A percentile compares a stretch with the other conserved stretches of the same genome.
Conservation (phyloP, 2,888 invertebrate species). For the Eupithecia abbreviata region DNA sequence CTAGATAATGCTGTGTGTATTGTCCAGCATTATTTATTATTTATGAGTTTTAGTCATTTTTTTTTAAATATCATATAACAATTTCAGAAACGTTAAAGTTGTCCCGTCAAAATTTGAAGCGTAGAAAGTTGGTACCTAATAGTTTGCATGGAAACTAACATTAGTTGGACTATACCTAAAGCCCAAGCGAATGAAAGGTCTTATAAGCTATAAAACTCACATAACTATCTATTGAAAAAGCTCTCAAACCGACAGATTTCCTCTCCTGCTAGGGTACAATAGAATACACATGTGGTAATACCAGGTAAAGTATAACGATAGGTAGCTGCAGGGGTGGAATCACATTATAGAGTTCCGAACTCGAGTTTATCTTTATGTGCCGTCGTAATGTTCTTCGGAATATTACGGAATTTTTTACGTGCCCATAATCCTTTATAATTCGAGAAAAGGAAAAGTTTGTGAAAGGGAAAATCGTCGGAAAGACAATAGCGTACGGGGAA, state of each 20-base stretch:
- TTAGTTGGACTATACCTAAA: too few species aligned
- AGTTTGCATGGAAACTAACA: too few species aligned
- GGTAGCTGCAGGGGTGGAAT: constrained; percentile 36
- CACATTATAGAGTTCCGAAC: constrained; percentile 39
- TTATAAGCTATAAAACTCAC: background rate
- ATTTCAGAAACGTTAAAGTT: too few species aligned
- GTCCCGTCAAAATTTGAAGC: too few species aligned
- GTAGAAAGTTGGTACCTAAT: too few species aligned
- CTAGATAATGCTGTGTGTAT: too few species aligned
- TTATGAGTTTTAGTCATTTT: too few species aligned
- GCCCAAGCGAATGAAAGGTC: too few species aligned
- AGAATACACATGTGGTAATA: constrained; percentile 35
- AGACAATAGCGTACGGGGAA: background rate
- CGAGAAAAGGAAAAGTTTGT: constrained; percentile 33
- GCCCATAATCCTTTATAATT: constrained; percentile 45
- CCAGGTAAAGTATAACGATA: constrained; percentile 31
- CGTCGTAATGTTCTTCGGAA: constrained; percentile 32
- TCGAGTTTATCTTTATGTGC: constrained; percentile 36
- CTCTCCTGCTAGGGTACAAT: constrained; percentile 14
- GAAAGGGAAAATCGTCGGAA: constrained; percentile 5
- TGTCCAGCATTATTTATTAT: too few species aligned
- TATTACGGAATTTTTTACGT: constrained; percentile 42
- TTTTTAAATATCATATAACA: too few species aligned
- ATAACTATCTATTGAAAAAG: background rate
- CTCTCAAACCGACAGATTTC: background rate